Conservation (phyloP, 2,888 invertebrate genomes). For the Epirrhoe alternata region DNA sequence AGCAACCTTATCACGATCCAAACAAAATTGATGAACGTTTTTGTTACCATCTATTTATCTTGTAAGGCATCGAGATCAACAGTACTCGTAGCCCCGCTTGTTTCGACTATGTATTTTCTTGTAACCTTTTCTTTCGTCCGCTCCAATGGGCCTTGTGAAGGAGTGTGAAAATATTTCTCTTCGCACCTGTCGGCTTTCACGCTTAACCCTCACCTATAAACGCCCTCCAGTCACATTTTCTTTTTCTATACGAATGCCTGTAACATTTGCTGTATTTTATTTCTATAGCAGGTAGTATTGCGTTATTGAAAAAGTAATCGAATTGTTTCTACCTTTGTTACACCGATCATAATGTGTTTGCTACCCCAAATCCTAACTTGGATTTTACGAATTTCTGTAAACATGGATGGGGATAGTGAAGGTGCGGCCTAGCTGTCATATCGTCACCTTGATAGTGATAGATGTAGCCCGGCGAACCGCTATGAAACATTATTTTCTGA, state of each 20-base stretch:
- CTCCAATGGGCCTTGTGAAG: slow-evolving; percentile 43
- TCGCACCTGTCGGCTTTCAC: slow-evolving; percentile 70
- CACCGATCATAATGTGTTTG: slow-evolving; percentile 1
- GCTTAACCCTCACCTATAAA: slow-evolving; percentile 61
- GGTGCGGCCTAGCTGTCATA: slow-evolving; percentile 69
- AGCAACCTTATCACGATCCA: slow-evolving; percentile 44
- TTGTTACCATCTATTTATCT: slow-evolving; percentile 50
- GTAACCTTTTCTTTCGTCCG: slow-evolving; percentile 55
- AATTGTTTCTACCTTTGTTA: slow-evolving; percentile 4
- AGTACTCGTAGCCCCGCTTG: slow-evolving; percentile 43
- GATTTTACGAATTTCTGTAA: slow-evolving; percentile 45
- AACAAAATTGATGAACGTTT: slow-evolving; percentile 52
- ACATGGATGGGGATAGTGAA: slow-evolving; percentile 60
- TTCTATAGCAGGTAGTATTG: slow-evolving; percentile 30
- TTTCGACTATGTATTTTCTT: slow-evolving; percentile 58
- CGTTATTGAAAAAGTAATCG: slow-evolving; percentile 8
- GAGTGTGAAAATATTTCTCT: slow-evolving; percentile 58
- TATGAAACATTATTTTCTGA: slow-evolving; percentile 71
- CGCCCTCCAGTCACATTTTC: slow-evolving; percentile 69
- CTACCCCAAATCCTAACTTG: neutral
- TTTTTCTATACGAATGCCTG: slow-evolving; percentile 53
- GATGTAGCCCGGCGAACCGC: slow-evolving; percentile 68
- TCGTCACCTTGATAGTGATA: slow-evolving; percentile 78
- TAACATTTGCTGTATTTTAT: slow-evolving; percentile 55
- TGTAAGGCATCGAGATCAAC: slow-evolving; percentile 41